Base-by-base conservation (phyloP, 2,888 invertebrate species). In the Nebria brevicollis region DNA sequence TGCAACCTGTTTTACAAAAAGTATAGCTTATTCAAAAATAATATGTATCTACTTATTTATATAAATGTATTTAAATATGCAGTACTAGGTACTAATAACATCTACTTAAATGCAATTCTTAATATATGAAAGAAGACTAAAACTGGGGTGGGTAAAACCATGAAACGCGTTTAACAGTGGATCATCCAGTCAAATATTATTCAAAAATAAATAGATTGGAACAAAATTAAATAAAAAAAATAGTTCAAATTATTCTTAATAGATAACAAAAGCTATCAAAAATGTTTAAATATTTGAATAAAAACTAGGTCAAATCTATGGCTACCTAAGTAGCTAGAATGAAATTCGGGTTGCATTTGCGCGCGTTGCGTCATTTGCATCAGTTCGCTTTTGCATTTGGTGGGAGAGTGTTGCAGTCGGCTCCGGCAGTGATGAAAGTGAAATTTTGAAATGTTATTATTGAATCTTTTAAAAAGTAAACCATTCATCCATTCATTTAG, bases 351-450 rank as follows among this genome's bases (percentile, higher is more conserved):
- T 70, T 77, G 77, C 77, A 54, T 77, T 72, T 42, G n/a, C 15
- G 75, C 79, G 79, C 74, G 13, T 20, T 43, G 70, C 79, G 26
- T 42, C 43, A 25, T 66, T 42, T 79, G 43, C 72, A 15, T 72
- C 74, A 79, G 79, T 74, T 74, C 26, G 68, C 66, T 66, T 66
- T 79, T 41, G 73, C 73, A 74, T 73, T 79, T 79, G 74, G 79
- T 68, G 75, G 79, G 79, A 79, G 79, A 79, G 75, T 79, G 79
- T 79, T 75, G 79, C 68, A 41, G 74, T 66, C 74, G 66, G 70
- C 34, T 26, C 70, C 70, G 70, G 70, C 34, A 66, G 66, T 72
- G 72, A 72, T 79, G 79, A 79, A 79, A 79, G 79, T 79, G 79
- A 79, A 79, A 79, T 73, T 73, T 74, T 66, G 43, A 74, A 68